phyloP scores from a whole-genome alignment of 1,140 invertebrate genomes.

The Luehdorfia chinensis region DNA sequence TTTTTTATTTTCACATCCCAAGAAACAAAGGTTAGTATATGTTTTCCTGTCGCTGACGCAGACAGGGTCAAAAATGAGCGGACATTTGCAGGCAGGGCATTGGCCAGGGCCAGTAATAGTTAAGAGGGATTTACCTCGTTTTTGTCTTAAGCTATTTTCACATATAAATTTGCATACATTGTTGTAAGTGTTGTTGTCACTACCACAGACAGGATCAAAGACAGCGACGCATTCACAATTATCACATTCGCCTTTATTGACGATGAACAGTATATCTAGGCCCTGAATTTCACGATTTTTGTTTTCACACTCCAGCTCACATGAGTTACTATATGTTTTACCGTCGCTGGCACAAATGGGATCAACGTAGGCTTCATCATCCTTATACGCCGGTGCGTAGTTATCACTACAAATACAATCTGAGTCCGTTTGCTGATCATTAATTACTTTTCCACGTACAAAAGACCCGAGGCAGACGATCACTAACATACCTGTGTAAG shows the following conservation, averaged over 20 bases:
- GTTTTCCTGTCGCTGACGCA: conserved; percentile 88
- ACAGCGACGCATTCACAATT: conserved; percentile 14
- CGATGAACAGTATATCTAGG: not conserved
- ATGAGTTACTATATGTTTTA: no score
- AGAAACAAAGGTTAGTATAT: conserved; percentile 86
- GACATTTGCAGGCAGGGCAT: conserved; percentile 9
- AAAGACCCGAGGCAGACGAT: no score
- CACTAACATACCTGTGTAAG: no score
- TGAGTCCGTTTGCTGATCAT: no score
- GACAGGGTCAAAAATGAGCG: conserved; percentile 59
- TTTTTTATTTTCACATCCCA: conserved; percentile 51
- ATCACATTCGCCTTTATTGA: not conserved
- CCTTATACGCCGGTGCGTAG: no score
- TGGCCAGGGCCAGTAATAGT: not conserved
- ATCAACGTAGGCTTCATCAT: no score
- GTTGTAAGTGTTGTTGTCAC: conserved; percentile 25
- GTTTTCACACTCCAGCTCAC: no score
- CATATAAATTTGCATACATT: conserved; percentile 27
- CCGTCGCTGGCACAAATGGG: no score
- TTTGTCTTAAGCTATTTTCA: conserved; percentile 18
- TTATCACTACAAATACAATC: no score
- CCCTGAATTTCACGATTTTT: not conserved
- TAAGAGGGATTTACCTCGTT: not conserved
- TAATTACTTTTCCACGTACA: no score
- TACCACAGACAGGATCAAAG: conserved; percentile 28